phyloP scores from a whole-genome alignment of 2,888 invertebrate species.

The Adineta ricciae region DNA sequence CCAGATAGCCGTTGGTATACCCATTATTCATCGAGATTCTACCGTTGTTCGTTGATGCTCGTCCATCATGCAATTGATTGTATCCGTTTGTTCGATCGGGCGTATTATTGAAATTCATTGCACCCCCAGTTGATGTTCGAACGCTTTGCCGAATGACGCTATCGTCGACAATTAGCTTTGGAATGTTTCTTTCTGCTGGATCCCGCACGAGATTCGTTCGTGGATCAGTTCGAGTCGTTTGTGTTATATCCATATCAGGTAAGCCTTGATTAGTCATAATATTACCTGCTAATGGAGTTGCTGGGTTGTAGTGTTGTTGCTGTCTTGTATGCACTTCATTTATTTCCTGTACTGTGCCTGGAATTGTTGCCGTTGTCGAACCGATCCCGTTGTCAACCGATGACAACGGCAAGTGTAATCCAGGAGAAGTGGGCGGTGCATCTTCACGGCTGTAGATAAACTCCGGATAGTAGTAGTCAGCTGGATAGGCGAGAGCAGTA shows the following conservation, averaged over 20 bases:
- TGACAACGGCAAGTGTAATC: background rate
- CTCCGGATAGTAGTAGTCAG: background rate
- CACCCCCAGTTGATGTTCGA: background rate
- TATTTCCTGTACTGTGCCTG: background rate
- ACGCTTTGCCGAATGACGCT: background rate
- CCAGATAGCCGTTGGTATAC: background rate
- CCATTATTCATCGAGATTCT: background rate
- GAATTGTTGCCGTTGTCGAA: background rate
- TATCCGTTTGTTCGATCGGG: background rate
- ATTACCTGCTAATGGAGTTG: background rate
- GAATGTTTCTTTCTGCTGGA: constrained; percentile 1
- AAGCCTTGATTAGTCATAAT: background rate
- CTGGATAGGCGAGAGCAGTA: background rate
- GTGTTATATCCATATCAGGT: background rate
- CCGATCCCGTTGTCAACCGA: background rate
- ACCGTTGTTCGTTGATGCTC: background rate
- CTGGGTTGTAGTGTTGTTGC: background rate
- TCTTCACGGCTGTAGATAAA: background rate
- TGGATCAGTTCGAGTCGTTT: background rate
- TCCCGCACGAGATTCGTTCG: background rate
- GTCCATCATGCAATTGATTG: background rate
- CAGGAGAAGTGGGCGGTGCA: background rate
- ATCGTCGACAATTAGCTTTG: background rate
- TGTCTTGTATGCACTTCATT: background rate
- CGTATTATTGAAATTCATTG: no score